These are phyloP conservation scores for Hydriomena furcata DNA, from an alignment of 2,888 invertebrate species.

Conservation along the genomic window DNA sequence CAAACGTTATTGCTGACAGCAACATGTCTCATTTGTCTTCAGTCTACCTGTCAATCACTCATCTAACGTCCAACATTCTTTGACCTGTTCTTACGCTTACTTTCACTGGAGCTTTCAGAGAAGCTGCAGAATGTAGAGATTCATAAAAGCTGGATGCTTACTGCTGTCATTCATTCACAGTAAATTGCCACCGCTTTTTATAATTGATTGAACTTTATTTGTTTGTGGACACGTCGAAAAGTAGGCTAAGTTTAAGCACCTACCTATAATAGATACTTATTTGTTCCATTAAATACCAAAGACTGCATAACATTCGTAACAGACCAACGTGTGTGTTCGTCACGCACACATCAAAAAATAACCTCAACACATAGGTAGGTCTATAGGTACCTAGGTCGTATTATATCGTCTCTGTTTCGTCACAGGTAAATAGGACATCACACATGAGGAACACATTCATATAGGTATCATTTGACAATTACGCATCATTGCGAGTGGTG, in stretches of 20 bases:
- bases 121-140: neutral
- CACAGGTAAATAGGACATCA: slow-evolving; percentile 3
- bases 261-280: no score
- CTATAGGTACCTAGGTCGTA: no score
- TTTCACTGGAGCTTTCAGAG: neutral
- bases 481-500: slow-evolving; percentile 41
- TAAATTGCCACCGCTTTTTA: neutral
- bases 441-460: slow-evolving; percentile 21
- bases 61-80: neutral
- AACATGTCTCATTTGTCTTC: neutral
- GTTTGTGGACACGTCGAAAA: no score
- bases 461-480: slow-evolving; percentile 33
- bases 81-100: neutral
- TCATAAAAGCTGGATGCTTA: neutral
- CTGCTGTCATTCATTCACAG: no score
- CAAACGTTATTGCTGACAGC: neutral
- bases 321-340: no score
- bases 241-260: no score
- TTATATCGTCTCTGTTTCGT: no score
- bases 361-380: no score
- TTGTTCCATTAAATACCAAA: no score
- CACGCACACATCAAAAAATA: no score
- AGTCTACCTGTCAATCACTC: slow-evolving; percentile 1
- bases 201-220: neutral
- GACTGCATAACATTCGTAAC: no score